Conservation (phyloP, 2,113 vertebrate species). For the Aviceda subcristata region DNA sequence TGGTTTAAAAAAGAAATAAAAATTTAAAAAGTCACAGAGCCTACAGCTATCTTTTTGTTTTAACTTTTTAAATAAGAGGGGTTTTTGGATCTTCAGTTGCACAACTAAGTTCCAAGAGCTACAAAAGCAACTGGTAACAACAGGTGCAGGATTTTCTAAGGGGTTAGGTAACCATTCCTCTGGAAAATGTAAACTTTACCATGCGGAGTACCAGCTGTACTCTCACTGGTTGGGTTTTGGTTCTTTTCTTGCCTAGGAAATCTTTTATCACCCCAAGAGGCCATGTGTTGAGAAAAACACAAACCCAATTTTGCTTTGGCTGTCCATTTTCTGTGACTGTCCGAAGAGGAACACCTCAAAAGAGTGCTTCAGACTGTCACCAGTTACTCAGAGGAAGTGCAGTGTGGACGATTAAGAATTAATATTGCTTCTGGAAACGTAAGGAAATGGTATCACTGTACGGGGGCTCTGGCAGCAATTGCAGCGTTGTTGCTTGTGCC, state of each 20-base stretch:
- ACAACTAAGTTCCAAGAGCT: background rate
- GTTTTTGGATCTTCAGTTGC: background rate
- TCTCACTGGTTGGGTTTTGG: fast-evolving
- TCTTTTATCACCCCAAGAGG: background rate
- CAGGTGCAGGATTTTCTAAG: background rate
- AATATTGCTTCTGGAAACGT: background rate
- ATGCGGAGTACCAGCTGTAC: background rate
- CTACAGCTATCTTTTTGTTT: background rate
- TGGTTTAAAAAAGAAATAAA: background rate
- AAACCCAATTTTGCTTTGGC: background rate
- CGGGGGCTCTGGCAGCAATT: background rate
- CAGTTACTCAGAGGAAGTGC: background rate
- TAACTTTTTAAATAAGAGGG: background rate
- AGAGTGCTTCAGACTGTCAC: background rate
- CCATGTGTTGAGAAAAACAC: background rate
- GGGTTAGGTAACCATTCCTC: background rate
- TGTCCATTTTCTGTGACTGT: background rate
- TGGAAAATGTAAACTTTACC: background rate
- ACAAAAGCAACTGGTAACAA: background rate
- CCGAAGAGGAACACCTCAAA: background rate
- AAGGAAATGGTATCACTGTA: background rate
- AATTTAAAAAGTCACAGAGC: background rate
- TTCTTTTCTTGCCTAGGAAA: background rate
- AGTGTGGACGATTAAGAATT: background rate
- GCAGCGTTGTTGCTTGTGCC: background rate